Conservation (phyloP, 2,797 vertebrate species). For the Valencia hispanica region DNA sequence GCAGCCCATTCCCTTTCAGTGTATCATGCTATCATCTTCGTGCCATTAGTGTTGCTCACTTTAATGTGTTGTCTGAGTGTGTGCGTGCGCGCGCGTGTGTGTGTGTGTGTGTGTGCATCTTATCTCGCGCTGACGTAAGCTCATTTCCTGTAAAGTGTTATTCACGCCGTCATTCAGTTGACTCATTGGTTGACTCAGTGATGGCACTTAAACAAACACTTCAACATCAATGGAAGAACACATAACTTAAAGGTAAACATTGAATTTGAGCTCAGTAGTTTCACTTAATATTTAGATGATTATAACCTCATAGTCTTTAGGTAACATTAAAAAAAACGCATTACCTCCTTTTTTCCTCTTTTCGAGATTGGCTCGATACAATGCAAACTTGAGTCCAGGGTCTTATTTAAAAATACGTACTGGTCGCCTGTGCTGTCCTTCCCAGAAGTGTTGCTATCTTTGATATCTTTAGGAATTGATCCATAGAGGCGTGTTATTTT, state of each 20-base stretch:
- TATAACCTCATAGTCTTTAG: background rate
- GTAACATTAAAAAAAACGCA: background rate
- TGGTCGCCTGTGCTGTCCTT: too few relatives aligned
- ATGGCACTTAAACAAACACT: conserved; percentile 5
- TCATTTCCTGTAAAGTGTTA: conserved; percentile 10
- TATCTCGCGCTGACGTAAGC: background rate
- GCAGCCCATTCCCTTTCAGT: conserved; percentile 8
- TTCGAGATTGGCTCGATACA: background rate
- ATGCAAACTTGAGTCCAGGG: background rate
- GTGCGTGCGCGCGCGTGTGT: background rate
- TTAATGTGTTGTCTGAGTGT: background rate
- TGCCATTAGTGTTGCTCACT: conserved; percentile 11
- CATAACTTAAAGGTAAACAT: background rate
- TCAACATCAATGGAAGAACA: background rate
- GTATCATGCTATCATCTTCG: conserved; percentile 23
- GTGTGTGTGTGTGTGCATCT: background rate
- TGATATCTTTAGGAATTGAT: background rate
- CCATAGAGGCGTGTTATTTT: background rate
- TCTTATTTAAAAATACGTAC: background rate
- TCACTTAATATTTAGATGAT: background rate
- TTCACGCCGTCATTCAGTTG: conserved; percentile 16
- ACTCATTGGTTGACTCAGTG: conserved; percentile 25
- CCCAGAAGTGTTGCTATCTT: background rate
- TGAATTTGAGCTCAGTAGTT: background rate
- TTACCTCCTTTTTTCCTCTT: too few relatives aligned